Base-by-base conservation (phyloP, 2,113 vertebrate genomes). In the Hymenochirus boettgeri region DNA sequence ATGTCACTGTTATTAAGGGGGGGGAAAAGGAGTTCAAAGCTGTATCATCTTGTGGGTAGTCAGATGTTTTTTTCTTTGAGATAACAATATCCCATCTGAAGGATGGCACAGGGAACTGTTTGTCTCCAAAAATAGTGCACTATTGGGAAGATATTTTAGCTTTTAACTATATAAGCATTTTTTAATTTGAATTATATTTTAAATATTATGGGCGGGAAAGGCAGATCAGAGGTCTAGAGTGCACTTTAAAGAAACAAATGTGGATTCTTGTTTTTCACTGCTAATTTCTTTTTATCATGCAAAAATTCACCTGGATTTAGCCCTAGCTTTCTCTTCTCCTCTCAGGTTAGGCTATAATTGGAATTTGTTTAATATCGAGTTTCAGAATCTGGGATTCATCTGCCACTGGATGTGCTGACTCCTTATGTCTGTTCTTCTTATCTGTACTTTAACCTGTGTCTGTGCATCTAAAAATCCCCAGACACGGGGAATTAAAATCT, bases 201-300 rank as follows among this genome's bases (percentile, higher is more conserved):
- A 69, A 69, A 54, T 60, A 69, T 60, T 60, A 59, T 51, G 76
- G 63, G 31, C 7, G 59, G 70, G 47, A 31, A 47, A 63, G 45
- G 54, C 47, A 69, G 37, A 70, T 27, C 65, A 58, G 72, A 72
- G 57, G 70, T 60, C 71, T 58, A 46, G 74, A 76, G 77, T 79
- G 61, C 62, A 71, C 62, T 71, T 71, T 64, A 64, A 22, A 59
- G 25, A 59, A 53, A 52, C 31, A 48, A 65, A 57, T 61, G 37
- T 62, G 37, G 23, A 52, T 42, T 23, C 47, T 19, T n/a, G 3
- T 37, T 22, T 19, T 59, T 39, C 31, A 57, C 27, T 52, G 55
- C 15, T 23, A 24, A 24, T 24, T 23, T 10, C 50, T 15, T 48
- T 48, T 52, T 33, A 57, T 35, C 19, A 57, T 35, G 21, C 26